Evolutionary conservation across 2,888 invertebrate species (phyloP).

Genomic region (Hololepta plana): DNA sequence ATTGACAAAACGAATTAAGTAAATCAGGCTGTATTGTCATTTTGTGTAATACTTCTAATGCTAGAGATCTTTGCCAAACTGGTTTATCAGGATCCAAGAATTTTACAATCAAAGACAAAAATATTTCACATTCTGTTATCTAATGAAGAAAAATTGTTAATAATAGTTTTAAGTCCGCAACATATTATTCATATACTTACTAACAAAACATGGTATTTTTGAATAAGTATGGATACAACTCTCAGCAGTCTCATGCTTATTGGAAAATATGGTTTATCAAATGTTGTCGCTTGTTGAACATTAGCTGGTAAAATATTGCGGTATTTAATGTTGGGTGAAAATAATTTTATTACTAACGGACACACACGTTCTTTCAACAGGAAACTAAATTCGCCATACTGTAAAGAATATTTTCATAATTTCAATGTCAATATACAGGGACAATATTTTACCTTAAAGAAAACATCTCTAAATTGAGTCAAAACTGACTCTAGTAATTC

Average conservation of each 20-base stretch:
- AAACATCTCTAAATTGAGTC: slow-evolving; percentile 67
- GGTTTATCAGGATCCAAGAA: slow-evolving; percentile 96
- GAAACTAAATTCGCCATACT: slow-evolving; percentile 90
- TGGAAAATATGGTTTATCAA: slow-evolving; percentile 90
- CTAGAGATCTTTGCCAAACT: slow-evolving; percentile 88
- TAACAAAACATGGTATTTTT: slow-evolving; percentile 79
- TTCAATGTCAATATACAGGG: no score
- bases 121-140: slow-evolving; percentile 98
- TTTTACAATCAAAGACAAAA: slow-evolving; percentile 88
- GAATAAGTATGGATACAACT: slow-evolving; percentile 82
- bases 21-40: slow-evolving; percentile 79
- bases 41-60: slow-evolving; percentile 89
- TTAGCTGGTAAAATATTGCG: slow-evolving; percentile 38
- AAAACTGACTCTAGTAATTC: slow-evolving; percentile 89
- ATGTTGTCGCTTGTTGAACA: slow-evolving; percentile 41
- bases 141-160: slow-evolving; percentile 23
- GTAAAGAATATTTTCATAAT: slow-evolving; percentile 19
- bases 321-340: slow-evolving; percentile 97
- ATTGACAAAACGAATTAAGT: slow-evolving; percentile 80
- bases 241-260: slow-evolving; percentile 88
- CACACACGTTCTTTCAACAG: slow-evolving; percentile 93
- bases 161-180: no score
- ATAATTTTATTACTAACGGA: slow-evolving; percentile 92
- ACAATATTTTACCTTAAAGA: slow-evolving; percentile 51
- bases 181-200: slow-evolving; percentile 40